Evolutionary conservation across 2,888 invertebrate genomes (phyloP), one percentile per base, ranked within the genome.

Genomic region (Entomobrya multifasciata): DNA sequence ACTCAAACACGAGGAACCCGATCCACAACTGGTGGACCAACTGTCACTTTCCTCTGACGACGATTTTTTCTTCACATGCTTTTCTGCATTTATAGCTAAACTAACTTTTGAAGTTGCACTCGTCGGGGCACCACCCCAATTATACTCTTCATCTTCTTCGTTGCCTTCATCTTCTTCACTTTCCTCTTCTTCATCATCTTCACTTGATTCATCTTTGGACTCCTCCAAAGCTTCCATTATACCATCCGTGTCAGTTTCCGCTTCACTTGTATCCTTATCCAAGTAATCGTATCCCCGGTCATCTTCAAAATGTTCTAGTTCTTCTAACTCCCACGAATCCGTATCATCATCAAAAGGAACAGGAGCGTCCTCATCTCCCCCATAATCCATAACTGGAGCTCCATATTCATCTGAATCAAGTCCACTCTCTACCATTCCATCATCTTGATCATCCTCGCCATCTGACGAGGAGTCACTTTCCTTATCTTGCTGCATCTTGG

Each of bases 301-400:
- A 4, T 52, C 30, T 1, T 74, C 52, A 5, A 74, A 0, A 17
- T 74, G 1, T 20, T 74, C 72, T 30, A 74, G 20, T 0, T 17
- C 72, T n/a, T 74, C 72, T 27, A 74, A 27, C 5, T 74, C 72
- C 72, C 72, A 74, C 4, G 72, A 74, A 25, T 74, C 72, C 11
- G 72, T 74, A 8, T 49, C 72, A 1, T 74, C 72, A n/a, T 74
- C 72, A 52, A 17, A 74, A 10, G 72, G 72, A n/a, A 74, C 30
- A 74, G 10, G 27, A 74, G 1, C 49, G 0, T 74, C 72, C 0
- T 30, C 72, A 1, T 36, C n/a, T n/a, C 49, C 70, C 8, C 49
- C 49, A 17, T 36, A 74, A 52, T 74, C 72, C 49, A 52, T 52
- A 17, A 11, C 6, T 3, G 72, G 72, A 30, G n/a, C 72, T 2